Evolutionary conservation across 1,140 invertebrate genomes (phyloP).

Genomic region (Drosophila kepulauana): DNA sequence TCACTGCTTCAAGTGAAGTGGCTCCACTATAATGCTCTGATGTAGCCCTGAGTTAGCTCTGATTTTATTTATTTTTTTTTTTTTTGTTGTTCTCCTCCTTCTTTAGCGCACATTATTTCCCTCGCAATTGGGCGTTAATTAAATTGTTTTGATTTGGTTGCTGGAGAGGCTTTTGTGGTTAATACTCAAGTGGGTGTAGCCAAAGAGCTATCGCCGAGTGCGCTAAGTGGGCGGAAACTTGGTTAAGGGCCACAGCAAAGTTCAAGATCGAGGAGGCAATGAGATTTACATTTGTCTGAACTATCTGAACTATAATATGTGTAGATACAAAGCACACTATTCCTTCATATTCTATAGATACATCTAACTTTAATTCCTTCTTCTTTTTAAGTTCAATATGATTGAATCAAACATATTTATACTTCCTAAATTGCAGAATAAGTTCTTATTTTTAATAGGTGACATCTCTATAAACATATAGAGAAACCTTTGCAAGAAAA

Average conservation of each 20-base stretch:
- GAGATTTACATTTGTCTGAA: not conserved
- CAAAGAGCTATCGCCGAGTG: conserved; percentile 10
- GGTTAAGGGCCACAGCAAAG: conserved; percentile 26
- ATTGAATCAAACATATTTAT: too few species aligned
- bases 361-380: too few species aligned
- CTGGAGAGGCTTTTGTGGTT: conserved; percentile 40
- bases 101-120: conserved; percentile 15
- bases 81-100: too few species aligned
- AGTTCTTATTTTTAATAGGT: too few species aligned
- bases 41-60: not conserved
- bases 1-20: conserved; percentile 68
- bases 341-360: too few species aligned
- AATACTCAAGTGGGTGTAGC: conserved; percentile 43
- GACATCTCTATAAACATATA: too few species aligned
- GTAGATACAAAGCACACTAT: too few species aligned
- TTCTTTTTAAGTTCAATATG: too few species aligned
- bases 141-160: conserved; percentile 69
- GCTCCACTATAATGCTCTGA: conserved; percentile 20
- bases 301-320: too few species aligned
- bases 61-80: not conserved
- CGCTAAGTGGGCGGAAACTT: conserved; percentile 39
- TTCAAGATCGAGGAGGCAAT: conserved; percentile 22
- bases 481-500: too few species aligned
- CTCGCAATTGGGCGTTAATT: conserved; percentile 65
- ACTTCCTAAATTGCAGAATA: too few species aligned